Conservation (phyloP, 2,797 vertebrate genomes). For the Urophycis tenuis region DNA sequence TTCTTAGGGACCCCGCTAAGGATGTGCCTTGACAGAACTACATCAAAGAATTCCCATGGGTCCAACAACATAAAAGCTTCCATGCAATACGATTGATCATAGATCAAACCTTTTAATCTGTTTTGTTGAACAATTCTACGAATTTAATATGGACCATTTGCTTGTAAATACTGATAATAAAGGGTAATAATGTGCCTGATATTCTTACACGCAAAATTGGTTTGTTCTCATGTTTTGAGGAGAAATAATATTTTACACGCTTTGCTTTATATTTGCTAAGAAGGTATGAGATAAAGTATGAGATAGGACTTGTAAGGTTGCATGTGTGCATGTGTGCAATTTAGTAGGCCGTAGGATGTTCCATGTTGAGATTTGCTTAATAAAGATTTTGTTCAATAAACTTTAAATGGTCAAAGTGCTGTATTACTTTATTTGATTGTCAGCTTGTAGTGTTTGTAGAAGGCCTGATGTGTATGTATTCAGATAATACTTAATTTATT, state of each 20-base stretch:
- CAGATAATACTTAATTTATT: not conserved
- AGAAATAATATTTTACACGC: not conserved
- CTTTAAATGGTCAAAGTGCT: not conserved
- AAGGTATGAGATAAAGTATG: constrained; percentile 10
- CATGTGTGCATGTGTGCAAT: not conserved
- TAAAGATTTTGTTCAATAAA: not conserved
- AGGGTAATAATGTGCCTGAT: not conserved
- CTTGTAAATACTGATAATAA: not conserved
- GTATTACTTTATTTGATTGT: not conserved
- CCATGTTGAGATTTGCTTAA: not conserved
- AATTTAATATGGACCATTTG: not conserved
- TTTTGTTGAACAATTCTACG: not conserved
- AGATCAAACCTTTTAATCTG: not conserved
- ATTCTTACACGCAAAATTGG: not conserved
- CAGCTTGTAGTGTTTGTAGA: not conserved
- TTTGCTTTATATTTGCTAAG: not conserved
- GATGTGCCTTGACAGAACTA: constrained; percentile 38
- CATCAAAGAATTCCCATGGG: constrained; percentile 45
- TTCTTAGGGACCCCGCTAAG: constrained; percentile 53
- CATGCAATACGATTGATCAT: not conserved
- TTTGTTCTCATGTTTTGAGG: too few relatives aligned
- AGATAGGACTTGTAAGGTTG: constrained; percentile 8
- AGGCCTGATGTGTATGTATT: not conserved
- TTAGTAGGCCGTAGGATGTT: not conserved
- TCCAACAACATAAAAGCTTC: constrained; percentile 43